Percentiles rank a stretch among this genome's conserved stretches.
These are phyloP conservation scores for honey bee (Apis mellifera) DNA, from an alignment of 1,140 invertebrate species.

Conservation along the genomic window DNA sequence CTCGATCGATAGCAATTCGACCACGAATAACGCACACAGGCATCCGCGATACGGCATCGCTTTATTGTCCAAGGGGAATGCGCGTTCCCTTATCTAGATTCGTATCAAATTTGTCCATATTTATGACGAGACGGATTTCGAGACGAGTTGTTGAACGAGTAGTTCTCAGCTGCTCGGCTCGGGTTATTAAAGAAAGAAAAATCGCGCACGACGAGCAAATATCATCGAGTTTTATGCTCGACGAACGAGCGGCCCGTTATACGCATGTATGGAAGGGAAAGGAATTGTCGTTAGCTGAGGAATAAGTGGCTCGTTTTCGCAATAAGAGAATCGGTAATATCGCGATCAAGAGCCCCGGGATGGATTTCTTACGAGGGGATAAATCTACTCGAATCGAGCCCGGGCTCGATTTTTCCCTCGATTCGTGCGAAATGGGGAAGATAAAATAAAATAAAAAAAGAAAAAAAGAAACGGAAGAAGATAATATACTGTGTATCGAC, in stretches of 20 bases:
- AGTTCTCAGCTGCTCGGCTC: too few relatives aligned
- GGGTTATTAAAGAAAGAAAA: not conserved
- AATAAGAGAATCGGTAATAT: conserved; percentile 20
- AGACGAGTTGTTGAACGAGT: not conserved
- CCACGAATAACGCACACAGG: not conserved
- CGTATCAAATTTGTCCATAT: conserved; percentile 2
- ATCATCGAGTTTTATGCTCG: not conserved
- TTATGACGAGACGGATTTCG: not conserved
- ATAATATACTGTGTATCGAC: too few relatives aligned
- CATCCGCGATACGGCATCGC: conserved; percentile 4
- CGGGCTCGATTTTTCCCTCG: not conserved
- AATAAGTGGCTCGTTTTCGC: conserved; percentile 44
- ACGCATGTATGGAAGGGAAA: not conserved
- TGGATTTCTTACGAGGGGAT: not conserved
- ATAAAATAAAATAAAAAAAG: not conserved
- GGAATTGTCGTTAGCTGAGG: not conserved
- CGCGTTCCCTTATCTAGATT: not conserved
- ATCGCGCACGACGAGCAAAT: not conserved
- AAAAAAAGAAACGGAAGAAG: not conserved
- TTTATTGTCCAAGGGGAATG: not conserved
- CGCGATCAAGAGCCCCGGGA: not conserved
- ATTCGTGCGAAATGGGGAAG: not conserved
- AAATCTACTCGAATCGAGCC: not conserved
- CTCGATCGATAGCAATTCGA: not conserved
- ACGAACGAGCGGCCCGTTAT: not conserved